A percentile compares a stretch with the other conserved stretches of the same genome.
phyloP scores from a whole-genome alignment of 2,113 vertebrate species.

The human region GRCh38 chr1:38539001-38539500 shows the following conservation, averaged over 20 bases:
- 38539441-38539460: conserved; percentile 46
- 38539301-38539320: background rate
- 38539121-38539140: background rate
- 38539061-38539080: background rate
- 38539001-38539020: background rate
- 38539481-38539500: conserved; percentile 14
- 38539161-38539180: background rate
- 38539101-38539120: background rate
- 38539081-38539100: background rate
- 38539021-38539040: background rate
- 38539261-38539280: background rate
- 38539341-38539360: background rate
- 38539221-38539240: background rate
- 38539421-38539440: background rate
- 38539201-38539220: background rate
- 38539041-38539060: background rate
- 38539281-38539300: background rate
- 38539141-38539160: background rate
- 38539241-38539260: background rate
- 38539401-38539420: background rate
- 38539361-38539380: conserved; percentile 32
- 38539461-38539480: background rate
- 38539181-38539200: background rate
- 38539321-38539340: background rate
- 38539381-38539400: background rate